Evolutionary conservation across 2,113 vertebrate species (phyloP).

Genomic region (Malurus alboscapulatus): DNA sequence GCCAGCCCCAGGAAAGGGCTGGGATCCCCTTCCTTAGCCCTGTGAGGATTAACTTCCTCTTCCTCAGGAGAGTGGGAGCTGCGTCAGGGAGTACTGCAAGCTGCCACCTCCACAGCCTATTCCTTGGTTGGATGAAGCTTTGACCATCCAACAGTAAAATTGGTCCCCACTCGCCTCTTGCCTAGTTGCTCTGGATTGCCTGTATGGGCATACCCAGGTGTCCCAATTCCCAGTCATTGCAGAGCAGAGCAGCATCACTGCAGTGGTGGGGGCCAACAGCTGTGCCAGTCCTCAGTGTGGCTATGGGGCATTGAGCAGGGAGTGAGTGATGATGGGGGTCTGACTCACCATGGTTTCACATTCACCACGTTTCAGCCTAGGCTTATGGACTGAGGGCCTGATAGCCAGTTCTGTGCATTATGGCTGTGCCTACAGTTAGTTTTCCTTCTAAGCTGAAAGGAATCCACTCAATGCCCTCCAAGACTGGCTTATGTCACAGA

Average conservation of each 20-base stretch:
- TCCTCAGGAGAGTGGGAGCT: background rate
- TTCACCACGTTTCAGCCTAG: background rate
- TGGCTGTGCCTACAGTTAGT: background rate
- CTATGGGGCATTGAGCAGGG: accelerated
- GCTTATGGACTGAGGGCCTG: background rate
- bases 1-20: background rate
- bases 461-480: background rate
- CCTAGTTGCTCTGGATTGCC: background rate
- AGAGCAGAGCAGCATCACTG: accelerated
- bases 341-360: background rate
- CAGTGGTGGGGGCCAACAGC: accelerated
- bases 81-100: background rate
- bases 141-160: background rate
- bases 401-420: background rate
- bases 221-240: accelerated
- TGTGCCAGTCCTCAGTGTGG: accelerated
- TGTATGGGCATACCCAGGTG: accelerated
- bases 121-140: background rate
- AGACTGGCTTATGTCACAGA: background rate
- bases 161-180: background rate
- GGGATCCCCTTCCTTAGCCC: accelerated
- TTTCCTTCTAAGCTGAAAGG: background rate
- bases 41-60: background rate
- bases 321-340: background rate
- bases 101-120: background rate